Percentiles rank a stretch among this genome's conserved stretches.
Evolutionary conservation across 1,140 invertebrate species (phyloP).

Genomic region (Probaryconus sp.): DNA sequence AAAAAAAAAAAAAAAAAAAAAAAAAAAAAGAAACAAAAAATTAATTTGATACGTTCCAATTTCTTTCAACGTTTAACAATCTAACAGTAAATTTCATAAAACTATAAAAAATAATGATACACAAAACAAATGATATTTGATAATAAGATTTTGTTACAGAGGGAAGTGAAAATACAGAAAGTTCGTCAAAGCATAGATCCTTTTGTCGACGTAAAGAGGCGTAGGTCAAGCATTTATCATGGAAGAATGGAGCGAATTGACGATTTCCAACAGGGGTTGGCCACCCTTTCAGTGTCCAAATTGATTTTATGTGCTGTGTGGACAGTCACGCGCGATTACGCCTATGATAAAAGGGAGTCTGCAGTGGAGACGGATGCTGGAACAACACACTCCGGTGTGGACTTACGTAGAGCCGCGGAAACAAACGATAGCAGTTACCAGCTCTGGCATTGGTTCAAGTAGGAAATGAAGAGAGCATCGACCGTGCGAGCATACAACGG

Average conservation of each 20-base stretch:
- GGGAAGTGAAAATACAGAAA: slow-evolving; percentile 2
- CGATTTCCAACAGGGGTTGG: slow-evolving; percentile 45
- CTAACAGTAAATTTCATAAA: neutral
- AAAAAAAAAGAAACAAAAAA: too few species aligned
- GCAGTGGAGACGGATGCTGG: slow-evolving; percentile 44
- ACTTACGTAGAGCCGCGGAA: slow-evolving; percentile 54
- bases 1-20: too few species aligned
- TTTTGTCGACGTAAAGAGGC: slow-evolving; percentile 13
- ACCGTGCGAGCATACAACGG: slow-evolving; percentile 55
- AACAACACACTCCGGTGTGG: slow-evolving; percentile 52
- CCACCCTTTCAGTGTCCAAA: slow-evolving; percentile 47
- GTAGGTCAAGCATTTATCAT: slow-evolving; percentile 37
- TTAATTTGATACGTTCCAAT: too few species aligned
- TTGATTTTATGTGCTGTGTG: slow-evolving; percentile 58
- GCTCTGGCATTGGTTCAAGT: slow-evolving; percentile 59
- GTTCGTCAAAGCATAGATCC: neutral
- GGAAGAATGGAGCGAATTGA: slow-evolving; percentile 45
- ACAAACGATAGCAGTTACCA: slow-evolving; percentile 62
- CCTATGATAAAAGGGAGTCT: slow-evolving; percentile 62
- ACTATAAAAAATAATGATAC: slow-evolving; percentile 3
- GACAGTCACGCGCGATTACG: slow-evolving; percentile 61
- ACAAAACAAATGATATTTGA: slow-evolving; percentile 24
- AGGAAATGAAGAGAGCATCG: slow-evolving; percentile 63
- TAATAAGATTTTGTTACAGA: slow-evolving; percentile 27
- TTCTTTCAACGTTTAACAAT: too few species aligned